Evolutionary conservation across 2,888 invertebrate genomes (phyloP).

Genomic region (Tholera decimalis): DNA sequence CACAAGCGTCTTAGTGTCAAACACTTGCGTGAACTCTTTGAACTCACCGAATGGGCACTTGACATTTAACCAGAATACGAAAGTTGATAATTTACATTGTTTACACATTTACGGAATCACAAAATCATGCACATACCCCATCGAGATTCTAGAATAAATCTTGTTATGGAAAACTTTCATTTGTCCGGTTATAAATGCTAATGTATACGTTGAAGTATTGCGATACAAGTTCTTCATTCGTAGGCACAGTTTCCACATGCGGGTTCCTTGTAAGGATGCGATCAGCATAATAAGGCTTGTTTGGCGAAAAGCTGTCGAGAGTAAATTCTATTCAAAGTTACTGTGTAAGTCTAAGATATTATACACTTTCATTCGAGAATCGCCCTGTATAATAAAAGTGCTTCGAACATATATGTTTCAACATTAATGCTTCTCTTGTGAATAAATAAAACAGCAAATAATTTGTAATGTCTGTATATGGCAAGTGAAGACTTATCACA

Average conservation of each 20-base stretch:
- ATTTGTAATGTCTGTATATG: slow-evolving; percentile 40
- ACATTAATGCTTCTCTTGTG: slow-evolving; percentile 23
- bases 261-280: slow-evolving; percentile 47
- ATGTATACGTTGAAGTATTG: slow-evolving; percentile 46
- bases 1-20: slow-evolving; percentile 28
- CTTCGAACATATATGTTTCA: slow-evolving; percentile 20
- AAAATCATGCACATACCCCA: slow-evolving; percentile 37
- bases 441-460: slow-evolving; percentile 40
- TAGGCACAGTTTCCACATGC: slow-evolving; percentile 45
- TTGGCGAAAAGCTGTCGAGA: slow-evolving; percentile 49
- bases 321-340: slow-evolving; percentile 53
- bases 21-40: slow-evolving; percentile 30
- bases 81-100: slow-evolving; percentile 39
- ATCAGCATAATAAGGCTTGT: slow-evolving; percentile 46
- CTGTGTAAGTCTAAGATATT: slow-evolving; percentile 37
- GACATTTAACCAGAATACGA: slow-evolving; percentile 36
- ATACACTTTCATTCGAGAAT: slow-evolving; percentile 52
- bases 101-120: slow-evolving; percentile 27
- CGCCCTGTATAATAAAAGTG: slow-evolving; percentile 20
- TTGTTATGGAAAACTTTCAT: slow-evolving; percentile 59
- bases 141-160: slow-evolving; percentile 45
- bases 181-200: slow-evolving; percentile 57
- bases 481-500: slow-evolving; percentile 20
- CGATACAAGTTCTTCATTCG: slow-evolving; percentile 48
- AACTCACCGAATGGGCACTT: slow-evolving; percentile 27